Evolutionary conservation across 2,113 vertebrate species (phyloP).

Genomic region (Corydoras maculifer): DNA sequence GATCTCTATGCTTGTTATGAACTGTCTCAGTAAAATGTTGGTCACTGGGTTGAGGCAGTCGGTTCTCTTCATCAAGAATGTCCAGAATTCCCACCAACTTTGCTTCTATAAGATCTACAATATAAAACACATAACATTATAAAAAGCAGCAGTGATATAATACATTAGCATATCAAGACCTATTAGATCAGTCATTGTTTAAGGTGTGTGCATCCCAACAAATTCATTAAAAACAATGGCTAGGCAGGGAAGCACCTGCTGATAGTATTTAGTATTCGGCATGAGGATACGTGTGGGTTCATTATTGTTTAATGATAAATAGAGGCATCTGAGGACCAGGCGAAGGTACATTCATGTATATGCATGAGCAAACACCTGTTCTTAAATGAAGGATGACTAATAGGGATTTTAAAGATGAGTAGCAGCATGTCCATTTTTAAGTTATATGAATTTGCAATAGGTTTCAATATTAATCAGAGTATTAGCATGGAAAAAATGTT

Average conservation of each 20-base stretch:
- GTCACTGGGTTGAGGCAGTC: conserved; percentile 93
- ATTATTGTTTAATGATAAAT: conserved; percentile 58
- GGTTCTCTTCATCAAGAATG: conserved; percentile 97
- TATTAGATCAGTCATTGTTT: neutral
- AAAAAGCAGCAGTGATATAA: neutral
- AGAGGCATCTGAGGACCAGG: conserved; percentile 24
- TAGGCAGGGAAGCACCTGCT: conserved; percentile 2
- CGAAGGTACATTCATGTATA: conserved; percentile 38
- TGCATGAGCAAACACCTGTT: conserved; percentile 51
- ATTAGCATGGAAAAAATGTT: neutral
- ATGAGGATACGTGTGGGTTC: conserved; percentile 37
- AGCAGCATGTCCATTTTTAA: conserved; percentile 36
- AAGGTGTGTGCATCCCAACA: neutral
- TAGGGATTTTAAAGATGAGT: too few species aligned
- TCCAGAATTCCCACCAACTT: conserved; percentile 89
- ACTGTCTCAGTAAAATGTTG: conserved; percentile 86
- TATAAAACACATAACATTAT: neutral
- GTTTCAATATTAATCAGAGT: too few species aligned
- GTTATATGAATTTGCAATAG: too few species aligned
- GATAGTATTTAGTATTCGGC: conserved; percentile 26
- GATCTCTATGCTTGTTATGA: conserved; percentile 93
- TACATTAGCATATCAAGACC: conserved; percentile 33
- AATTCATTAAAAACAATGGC: conserved; percentile 33
- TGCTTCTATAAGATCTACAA: conserved; percentile 88
- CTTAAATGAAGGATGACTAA: too few species aligned